Evolutionary conservation across 2,113 vertebrate species (phyloP).

Genomic region (Channa maculata): DNA sequence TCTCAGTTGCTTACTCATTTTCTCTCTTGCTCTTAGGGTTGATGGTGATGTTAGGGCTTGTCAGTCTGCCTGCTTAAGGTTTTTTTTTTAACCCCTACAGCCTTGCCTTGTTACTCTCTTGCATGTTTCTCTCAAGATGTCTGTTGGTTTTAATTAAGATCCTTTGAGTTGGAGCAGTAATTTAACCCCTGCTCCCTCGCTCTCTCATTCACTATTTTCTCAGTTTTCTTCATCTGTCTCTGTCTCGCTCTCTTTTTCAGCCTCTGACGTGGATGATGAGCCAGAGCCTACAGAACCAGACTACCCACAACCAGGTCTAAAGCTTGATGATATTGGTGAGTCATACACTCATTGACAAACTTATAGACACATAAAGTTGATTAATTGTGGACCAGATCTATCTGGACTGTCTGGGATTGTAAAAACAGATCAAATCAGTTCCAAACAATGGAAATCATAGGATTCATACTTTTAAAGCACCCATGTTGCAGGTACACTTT

Average conservation of each 20-base stretch:
- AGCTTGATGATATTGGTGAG: slow-evolving; percentile 95
- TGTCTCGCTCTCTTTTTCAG: slow-evolving; percentile 68
- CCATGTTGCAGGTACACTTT: no score
- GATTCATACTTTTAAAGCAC: no score
- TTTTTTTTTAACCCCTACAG: slow-evolving; percentile 55
- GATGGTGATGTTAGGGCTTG: slow-evolving; percentile 58
- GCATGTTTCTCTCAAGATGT: slow-evolving; percentile 51
- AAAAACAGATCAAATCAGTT: no score
- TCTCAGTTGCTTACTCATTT: not conserved
- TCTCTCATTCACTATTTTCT: slow-evolving; percentile 60
- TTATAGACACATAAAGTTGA: slow-evolving; percentile 4
- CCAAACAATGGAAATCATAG: no score
- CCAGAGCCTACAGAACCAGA: slow-evolving; percentile 90
- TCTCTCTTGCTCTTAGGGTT: slow-evolving; percentile 19
- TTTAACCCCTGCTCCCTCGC: slow-evolving; percentile 69
- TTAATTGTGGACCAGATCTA: slow-evolving; percentile 16
- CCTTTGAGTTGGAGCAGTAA: slow-evolving; percentile 31
- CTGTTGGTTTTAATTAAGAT: slow-evolving; percentile 67
- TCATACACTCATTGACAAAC: slow-evolving; percentile 21
- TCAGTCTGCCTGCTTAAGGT: slow-evolving; percentile 54
- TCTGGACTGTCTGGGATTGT: not conserved
- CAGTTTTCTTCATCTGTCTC: slow-evolving; percentile 59
- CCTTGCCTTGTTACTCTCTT: slow-evolving; percentile 28
- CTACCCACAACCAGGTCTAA: slow-evolving; percentile 94
- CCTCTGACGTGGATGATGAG: slow-evolving; percentile 89